Evolutionary conservation across 2,113 vertebrate species (phyloP).

Genomic region (Protomyctophum bolini): DNA sequence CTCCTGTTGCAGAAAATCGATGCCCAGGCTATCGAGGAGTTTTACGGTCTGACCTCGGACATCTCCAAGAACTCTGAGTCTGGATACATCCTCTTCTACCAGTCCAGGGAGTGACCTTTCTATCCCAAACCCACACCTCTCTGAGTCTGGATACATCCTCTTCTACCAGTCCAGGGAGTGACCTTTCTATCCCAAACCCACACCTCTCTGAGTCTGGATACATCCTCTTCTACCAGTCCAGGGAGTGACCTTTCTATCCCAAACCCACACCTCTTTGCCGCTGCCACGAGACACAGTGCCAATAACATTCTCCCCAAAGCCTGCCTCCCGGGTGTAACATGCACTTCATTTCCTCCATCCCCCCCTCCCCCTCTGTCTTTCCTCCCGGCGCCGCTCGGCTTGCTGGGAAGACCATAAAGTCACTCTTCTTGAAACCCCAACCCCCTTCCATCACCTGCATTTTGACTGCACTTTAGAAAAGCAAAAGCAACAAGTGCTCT

Average conservation of each 20-base stretch:
- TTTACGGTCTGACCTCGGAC: constrained; percentile 97
- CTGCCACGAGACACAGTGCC: constrained; percentile 62
- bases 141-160: constrained; percentile 95
- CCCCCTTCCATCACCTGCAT: constrained; percentile 75
- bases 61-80: constrained; percentile 99
- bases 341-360: constrained; percentile 25
- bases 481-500: constrained; percentile 51
- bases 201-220: constrained; percentile 98
- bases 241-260: constrained; percentile 82
- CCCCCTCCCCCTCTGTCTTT: constrained; percentile 11
- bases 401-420: constrained; percentile 17
- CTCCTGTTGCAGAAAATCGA: constrained; percentile 89
- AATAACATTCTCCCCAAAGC: constrained; percentile 35
- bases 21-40: constrained; percentile 98
- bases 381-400: constrained; percentile 23
- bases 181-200: constrained; percentile 45
- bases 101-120: constrained; percentile 90
- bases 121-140: constrained; percentile 24
- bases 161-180: constrained; percentile 98
- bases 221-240: constrained; percentile 98
- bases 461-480: constrained; percentile 81
- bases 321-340: constrained; percentile 33
- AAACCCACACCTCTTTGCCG: constrained; percentile 5
- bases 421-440: constrained; percentile 20
- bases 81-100: constrained; percentile 99